phyloP scores from a whole-genome alignment of 1,140 invertebrate species.

The Hyles vespertilio region DNA sequence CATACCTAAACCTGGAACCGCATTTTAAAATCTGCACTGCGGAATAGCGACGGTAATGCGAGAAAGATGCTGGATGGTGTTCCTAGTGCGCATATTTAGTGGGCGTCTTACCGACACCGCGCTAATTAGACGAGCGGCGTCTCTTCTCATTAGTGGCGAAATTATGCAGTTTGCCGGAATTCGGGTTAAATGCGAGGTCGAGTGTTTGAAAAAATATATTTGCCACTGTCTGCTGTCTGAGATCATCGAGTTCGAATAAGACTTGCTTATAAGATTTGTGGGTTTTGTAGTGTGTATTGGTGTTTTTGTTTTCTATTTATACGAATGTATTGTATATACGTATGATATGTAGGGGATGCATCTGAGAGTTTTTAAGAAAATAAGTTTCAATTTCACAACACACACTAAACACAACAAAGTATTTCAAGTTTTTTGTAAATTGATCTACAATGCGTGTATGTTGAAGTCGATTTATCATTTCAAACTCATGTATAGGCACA shows the following conservation, averaged over 20 bases:
- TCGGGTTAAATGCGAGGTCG: slow-evolving; percentile 70
- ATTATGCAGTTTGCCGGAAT: slow-evolving; percentile 73
- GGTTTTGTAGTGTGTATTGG: slow-evolving; percentile 4
- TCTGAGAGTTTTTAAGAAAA: too few relatives aligned
- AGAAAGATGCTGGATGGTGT: slow-evolving; percentile 6
- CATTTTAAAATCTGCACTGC: slow-evolving; percentile 1
- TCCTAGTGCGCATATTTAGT: slow-evolving; percentile 46
- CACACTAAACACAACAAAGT: too few relatives aligned
- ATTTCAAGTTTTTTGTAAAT: too few relatives aligned
- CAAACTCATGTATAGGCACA: too few relatives aligned
- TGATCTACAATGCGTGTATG: too few relatives aligned
- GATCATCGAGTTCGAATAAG: not conserved
- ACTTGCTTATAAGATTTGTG: not conserved
- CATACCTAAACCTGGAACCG: not conserved
- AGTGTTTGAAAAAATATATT: slow-evolving; percentile 50
- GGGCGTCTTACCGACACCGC: slow-evolving; percentile 67
- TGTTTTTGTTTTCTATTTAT: too few relatives aligned
- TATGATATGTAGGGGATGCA: too few relatives aligned
- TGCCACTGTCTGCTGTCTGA: slow-evolving; percentile 22
- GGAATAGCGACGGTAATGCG: too few relatives aligned
- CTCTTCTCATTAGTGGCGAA: slow-evolving; percentile 73
- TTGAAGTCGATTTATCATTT: too few relatives aligned
- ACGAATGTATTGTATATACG: too few relatives aligned
- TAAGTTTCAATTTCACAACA: too few relatives aligned
- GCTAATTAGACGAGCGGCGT: slow-evolving; percentile 70